Evolutionary conservation across 1,140 invertebrate species (phyloP), one percentile per base, ranked within the genome.

Genomic region (Asobara japonica): DNA sequence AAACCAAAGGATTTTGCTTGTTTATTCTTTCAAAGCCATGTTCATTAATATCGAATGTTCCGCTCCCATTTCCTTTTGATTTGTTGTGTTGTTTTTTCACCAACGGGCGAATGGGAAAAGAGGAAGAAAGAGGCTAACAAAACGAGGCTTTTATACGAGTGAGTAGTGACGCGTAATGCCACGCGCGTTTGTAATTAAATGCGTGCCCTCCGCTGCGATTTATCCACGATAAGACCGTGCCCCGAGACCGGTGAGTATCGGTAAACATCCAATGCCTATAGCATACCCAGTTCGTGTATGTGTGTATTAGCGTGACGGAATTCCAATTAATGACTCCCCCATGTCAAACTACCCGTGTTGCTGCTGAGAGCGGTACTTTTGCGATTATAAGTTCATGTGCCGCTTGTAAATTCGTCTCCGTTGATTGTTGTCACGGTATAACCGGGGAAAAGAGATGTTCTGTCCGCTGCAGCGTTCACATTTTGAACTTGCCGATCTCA

Each of bases 111-210:
- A 56, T 22, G 51, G 25, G 51, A 56, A 56, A 5, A 25, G 2
- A 56, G 51, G 6, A 56, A 16, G 41, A 45, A 56, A 56, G 25
- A 56, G 6, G 16, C 22, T 7, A 1, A 56, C 18, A 56, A 56
- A 56, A 56, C 25, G 51, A 5, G 20, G 20, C 51, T 56, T 56
- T 56, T 56, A 56, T 56, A 56, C 51, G 16, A 56, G 20, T 11
- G 51, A 25, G 51, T 56, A 56, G 51, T 56, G 51, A 56, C 20
- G 51, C 51, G 51, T 56, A 56, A 56, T 22, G 51, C 51, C 51
- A 56, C 51, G 51, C 45, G 45, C 51, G 51, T 56, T 56, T 56
- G 51, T 56, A 56, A 56, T 56, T 56, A 56, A 56, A 56, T 56
- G 51, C 51, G 51, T 56, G 51, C 51, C 51, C 51, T 56, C 22